Percentiles rank a stretch among this genome's conserved stretches.
Evolutionary conservation across 2,113 vertebrate species (phyloP).

Genomic region (Rousettus leschenaultii): DNA sequence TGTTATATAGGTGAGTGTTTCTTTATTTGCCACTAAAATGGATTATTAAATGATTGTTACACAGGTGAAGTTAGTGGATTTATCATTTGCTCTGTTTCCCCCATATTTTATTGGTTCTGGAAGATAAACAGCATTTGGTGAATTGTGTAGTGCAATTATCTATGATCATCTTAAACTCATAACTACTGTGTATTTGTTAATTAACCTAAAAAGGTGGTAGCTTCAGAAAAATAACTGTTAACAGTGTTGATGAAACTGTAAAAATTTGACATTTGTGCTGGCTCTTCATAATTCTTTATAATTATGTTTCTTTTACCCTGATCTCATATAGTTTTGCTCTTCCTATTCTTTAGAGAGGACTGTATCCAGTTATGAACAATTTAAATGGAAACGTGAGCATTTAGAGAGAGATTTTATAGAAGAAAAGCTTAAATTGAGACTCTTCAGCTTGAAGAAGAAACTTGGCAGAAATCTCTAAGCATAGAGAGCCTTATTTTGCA

Average conservation of each 20-base stretch:
- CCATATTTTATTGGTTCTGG: constrained; percentile 59
- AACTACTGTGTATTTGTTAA: constrained; percentile 59
- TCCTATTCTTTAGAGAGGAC: constrained; percentile 34
- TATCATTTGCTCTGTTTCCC: constrained; percentile 55
- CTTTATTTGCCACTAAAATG: constrained; percentile 44
- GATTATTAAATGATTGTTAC: constrained; percentile 51
- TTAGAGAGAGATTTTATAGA: constrained; percentile 50
- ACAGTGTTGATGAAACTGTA: constrained; percentile 62
- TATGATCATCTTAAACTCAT: constrained; percentile 67
- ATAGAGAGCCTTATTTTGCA: constrained; percentile 57
- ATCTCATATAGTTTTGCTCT: constrained; percentile 39
- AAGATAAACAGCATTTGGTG: constrained; percentile 73
- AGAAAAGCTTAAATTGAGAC: constrained; percentile 62
- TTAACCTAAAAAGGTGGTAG: constrained; percentile 60
- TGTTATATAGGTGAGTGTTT: constrained; percentile 55
- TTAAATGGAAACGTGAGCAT: constrained; percentile 27
- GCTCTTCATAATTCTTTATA: constrained; percentile 54
- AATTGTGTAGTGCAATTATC: constrained; percentile 69
- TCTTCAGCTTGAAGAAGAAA: constrained; percentile 58
- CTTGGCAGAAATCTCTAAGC: constrained; percentile 51
- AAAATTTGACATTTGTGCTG: constrained; percentile 42
- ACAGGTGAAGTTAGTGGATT: constrained; percentile 64
- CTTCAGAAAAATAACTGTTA: constrained; percentile 58
- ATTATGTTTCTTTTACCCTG: constrained; percentile 47
- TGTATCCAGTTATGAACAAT: constrained; percentile 32